Percentiles rank a stretch among this genome's conserved stretches.
These are phyloP conservation scores for Synergus itoensis DNA, from an alignment of 2,888 invertebrate species.

Conservation along the genomic window DNA sequence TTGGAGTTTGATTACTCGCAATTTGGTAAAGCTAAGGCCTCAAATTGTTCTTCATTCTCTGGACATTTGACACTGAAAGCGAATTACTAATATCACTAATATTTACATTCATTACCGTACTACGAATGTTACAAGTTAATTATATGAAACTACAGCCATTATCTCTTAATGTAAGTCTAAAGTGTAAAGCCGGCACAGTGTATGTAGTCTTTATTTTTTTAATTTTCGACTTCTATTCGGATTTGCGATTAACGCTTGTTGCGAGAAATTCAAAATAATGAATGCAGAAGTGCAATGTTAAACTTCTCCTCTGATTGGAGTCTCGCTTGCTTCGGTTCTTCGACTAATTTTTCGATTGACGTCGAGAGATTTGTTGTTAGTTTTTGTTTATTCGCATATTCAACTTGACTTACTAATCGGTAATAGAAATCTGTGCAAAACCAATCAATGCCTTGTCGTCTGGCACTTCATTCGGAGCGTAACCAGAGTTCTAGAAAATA, in stretches of 20 bases:
- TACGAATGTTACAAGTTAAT: slow-evolving; percentile 66
- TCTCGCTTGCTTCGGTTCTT: slow-evolving; percentile 5
- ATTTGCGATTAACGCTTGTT: neutral
- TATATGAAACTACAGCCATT: slow-evolving; percentile 64
- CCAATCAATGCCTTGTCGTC: slow-evolving; percentile 98
- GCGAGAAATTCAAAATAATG: slow-evolving; percentile 33
- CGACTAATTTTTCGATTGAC: slow-evolving; percentile 3
- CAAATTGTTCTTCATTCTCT: slow-evolving; percentile 41
- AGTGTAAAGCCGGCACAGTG: slow-evolving; percentile 57
- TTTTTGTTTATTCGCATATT: neutral
- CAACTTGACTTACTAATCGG: slow-evolving; percentile 81
- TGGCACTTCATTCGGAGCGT: slow-evolving; percentile 87
- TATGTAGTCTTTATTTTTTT: slow-evolving; percentile 39
- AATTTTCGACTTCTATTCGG: neutral
- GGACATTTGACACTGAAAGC: slow-evolving; percentile 35
- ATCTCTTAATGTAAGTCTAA: slow-evolving; percentile 62
- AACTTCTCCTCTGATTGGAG: slow-evolving; percentile 1
- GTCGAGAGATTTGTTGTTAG: neutral
- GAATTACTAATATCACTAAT: slow-evolving; percentile 60
- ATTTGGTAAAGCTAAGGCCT: slow-evolving; percentile 40
- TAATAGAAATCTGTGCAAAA: slow-evolving; percentile 97
- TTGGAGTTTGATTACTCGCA: slow-evolving; percentile 55
- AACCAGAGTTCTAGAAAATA: slow-evolving; percentile 82
- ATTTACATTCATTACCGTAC: slow-evolving; percentile 70
- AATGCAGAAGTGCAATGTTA: neutral